Evolutionary conservation across 2,113 vertebrate species (phyloP).

Genomic region (Sorex fumeus): DNA sequence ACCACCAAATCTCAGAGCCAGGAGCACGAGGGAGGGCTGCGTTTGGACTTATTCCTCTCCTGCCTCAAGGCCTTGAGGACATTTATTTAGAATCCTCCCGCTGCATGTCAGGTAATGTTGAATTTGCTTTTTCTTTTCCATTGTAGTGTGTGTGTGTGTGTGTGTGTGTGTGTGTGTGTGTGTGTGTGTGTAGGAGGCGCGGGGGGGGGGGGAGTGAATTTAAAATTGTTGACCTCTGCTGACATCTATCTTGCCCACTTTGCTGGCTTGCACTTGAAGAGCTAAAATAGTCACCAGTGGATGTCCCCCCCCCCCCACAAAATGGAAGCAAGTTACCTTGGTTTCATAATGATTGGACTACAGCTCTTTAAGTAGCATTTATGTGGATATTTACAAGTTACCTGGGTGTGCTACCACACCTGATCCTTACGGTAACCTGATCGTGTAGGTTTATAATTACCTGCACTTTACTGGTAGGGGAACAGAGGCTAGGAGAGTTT

Average conservation of each 20-base stretch:
- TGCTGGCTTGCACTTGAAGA: slow-evolving; percentile 56
- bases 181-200: no score
- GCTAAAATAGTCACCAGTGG: slow-evolving; percentile 24
- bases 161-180: no score
- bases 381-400: background rate
- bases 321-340: background rate
- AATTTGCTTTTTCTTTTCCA: background rate
- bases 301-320: slow-evolving; percentile 24
- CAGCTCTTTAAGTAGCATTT: slow-evolving; percentile 35
- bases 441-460: background rate
- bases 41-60: slow-evolving; percentile 4
- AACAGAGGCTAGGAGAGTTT: background rate
- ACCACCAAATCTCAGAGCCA: background rate
- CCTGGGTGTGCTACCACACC: background rate
- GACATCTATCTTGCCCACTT: background rate
- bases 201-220: background rate
- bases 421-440: background rate
- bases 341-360: slow-evolving; percentile 48
- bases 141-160: no score
- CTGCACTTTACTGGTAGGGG: background rate
- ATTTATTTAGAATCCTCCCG: background rate
- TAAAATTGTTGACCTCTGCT: background rate
- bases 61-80: background rate
- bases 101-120: no score
- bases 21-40: background rate